Evolutionary conservation across 2,888 invertebrate genomes (phyloP).

Genomic region (Trichopria drosophilae): DNA sequence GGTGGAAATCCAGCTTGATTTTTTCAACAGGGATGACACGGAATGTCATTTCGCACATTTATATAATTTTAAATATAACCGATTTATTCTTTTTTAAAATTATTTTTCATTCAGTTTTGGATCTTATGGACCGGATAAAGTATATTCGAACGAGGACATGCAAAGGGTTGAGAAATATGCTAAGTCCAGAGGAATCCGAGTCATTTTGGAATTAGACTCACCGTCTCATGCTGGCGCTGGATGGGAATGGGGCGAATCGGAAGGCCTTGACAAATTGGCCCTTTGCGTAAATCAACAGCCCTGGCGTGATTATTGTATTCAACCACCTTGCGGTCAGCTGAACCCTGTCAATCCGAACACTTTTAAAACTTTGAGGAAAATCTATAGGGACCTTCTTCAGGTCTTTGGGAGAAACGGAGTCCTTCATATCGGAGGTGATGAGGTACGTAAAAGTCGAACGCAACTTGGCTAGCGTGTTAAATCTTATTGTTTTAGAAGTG

Average conservation of each 20-base stretch:
- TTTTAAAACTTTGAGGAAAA: conserved; percentile 68
- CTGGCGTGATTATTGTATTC: conserved; percentile 74
- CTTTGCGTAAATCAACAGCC: conserved; percentile 70
- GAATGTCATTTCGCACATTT: neutral
- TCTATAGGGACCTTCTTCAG: conserved; percentile 72
- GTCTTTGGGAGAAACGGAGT: conserved; percentile 64
- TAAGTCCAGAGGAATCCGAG: conserved; percentile 76
- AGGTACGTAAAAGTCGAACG: conserved; percentile 64
- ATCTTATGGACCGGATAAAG: conserved; percentile 70
- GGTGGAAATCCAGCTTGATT: too few relatives aligned
- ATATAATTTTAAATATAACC: neutral
- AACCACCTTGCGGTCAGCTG: conserved; percentile 84
- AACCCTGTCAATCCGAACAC: conserved; percentile 76
- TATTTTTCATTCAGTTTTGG: conserved; percentile 56
- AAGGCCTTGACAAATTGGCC: conserved; percentile 67
- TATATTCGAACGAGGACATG: conserved; percentile 71
- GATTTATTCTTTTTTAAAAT: too few relatives aligned
- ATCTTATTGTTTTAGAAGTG: too few relatives aligned
- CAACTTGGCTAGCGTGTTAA: too few relatives aligned
- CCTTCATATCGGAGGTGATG: conserved; percentile 85
- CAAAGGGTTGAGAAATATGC: conserved; percentile 75
- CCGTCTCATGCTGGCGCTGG: conserved; percentile 82
- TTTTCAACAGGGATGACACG: neutral
- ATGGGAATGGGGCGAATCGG: conserved; percentile 77
- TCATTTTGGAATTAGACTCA: conserved; percentile 86